A percentile compares a stretch with the other conserved stretches of the same genome.
Evolutionary conservation across 2,113 vertebrate genomes (phyloP).

Genomic region (Argyrosomus japonicus): DNA sequence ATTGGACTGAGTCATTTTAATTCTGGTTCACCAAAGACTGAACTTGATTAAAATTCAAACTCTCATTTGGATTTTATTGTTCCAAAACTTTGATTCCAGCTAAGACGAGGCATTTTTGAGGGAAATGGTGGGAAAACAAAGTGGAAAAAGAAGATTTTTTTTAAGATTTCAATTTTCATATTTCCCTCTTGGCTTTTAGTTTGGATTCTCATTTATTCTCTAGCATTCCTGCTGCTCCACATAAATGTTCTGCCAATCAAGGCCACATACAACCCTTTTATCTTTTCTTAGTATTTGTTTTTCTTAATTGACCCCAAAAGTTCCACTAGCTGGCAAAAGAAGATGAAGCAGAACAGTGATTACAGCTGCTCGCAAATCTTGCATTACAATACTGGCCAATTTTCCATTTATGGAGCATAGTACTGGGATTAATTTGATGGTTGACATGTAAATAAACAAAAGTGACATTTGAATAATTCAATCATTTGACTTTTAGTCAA

Average conservation of each 20-base stretch:
- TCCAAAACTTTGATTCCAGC: background rate
- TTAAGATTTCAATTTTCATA: background rate
- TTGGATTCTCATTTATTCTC: background rate
- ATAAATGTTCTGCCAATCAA: background rate
- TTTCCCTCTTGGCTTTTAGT: background rate
- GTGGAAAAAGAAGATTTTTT: background rate
- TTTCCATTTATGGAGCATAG: background rate
- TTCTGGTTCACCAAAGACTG: slow-evolving; percentile 12
- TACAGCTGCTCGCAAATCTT: background rate
- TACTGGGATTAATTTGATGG: background rate
- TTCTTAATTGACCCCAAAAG: background rate
- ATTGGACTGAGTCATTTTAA: background rate
- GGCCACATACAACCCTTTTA: background rate
- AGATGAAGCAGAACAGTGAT: background rate
- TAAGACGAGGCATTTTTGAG: background rate
- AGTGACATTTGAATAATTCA: no score
- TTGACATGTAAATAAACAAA: no score
- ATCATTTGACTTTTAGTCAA: background rate
- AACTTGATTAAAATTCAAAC: background rate
- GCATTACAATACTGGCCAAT: background rate
- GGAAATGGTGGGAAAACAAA: background rate
- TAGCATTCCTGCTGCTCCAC: background rate
- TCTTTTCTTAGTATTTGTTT: slow-evolving; percentile 4
- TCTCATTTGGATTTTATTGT: background rate
- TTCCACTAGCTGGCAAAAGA: background rate